phyloP scores from a whole-genome alignment of 1,140 invertebrate genomes.

The Steinernema feltiae region DNA sequence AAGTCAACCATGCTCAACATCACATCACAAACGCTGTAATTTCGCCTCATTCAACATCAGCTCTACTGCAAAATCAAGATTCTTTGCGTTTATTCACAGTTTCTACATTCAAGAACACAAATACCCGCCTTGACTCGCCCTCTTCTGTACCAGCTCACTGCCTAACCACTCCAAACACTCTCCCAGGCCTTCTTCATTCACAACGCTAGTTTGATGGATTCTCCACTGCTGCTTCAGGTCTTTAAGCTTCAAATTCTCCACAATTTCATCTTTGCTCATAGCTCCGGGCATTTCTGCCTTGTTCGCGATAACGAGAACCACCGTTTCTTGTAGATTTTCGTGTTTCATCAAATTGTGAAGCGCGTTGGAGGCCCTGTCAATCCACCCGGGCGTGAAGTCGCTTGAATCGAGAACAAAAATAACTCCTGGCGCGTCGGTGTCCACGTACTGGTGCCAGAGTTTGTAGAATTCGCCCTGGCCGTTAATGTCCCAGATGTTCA shows the following conservation, averaged over 20 bases:
- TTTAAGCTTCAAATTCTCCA: not conserved
- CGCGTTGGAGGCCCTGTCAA: not conserved
- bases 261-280: not conserved
- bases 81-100: too few species aligned
- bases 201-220: not conserved
- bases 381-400: not conserved
- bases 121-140: not conserved
- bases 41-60: too few species aligned
- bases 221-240: not conserved
- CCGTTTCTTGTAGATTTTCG: not conserved
- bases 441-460: conserved; percentile 20
- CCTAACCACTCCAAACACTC: not conserved
- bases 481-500: conserved; percentile 17
- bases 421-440: conserved; percentile 1
- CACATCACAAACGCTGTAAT: too few species aligned
- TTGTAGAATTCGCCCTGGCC: conserved; percentile 1
- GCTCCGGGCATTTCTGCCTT: conserved; percentile 12
- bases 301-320: conserved; percentile 17
- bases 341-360: not conserved
- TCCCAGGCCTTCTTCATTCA: not conserved
- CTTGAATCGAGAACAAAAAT: conserved; percentile 14
- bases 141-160: not conserved
- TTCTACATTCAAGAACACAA: not conserved
- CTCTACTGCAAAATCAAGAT: too few species aligned
- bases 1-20: too few species aligned